These are phyloP conservation scores for Lydus trimaculatus DNA, from an alignment of 2,888 invertebrate genomes.

Conservation along the genomic window DNA sequence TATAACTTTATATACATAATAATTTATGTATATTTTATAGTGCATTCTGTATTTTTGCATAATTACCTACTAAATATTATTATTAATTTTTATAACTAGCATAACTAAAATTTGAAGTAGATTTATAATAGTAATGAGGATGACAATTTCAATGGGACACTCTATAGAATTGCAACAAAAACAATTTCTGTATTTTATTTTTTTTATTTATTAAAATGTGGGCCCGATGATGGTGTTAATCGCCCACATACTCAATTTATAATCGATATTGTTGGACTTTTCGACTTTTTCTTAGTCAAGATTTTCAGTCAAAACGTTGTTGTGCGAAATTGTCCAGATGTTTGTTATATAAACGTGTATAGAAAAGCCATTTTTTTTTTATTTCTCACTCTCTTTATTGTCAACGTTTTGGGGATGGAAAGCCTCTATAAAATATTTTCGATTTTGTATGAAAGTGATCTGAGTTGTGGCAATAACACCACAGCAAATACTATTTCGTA, in stretches of 20 bases:
- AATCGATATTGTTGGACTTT: not conserved
- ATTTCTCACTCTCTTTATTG: constrained; percentile 60
- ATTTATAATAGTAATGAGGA: not conserved
- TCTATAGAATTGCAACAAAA: not conserved
- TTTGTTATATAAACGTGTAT: constrained; percentile 51
- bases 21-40: constrained; percentile 6
- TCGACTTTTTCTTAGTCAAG: not conserved
- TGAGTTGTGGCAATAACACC: not conserved
- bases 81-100: not conserved
- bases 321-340: constrained; percentile 46
- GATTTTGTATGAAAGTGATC: constrained; percentile 51
- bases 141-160: not conserved
- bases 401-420: constrained; percentile 65
- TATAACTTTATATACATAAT: constrained; percentile 2
- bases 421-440: constrained; percentile 65
- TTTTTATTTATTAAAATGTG: not conserved
- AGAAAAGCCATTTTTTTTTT: constrained; percentile 65
- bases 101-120: not conserved
- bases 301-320: not conserved
- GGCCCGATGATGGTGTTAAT: not conserved
- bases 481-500: constrained; percentile 19
- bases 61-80: not conserved
- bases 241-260: not conserved
- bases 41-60: no score
- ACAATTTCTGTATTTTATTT: not conserved